Evolutionary conservation across 2,113 vertebrate genomes (phyloP).

Genomic region (Serilophus lunatus): DNA sequence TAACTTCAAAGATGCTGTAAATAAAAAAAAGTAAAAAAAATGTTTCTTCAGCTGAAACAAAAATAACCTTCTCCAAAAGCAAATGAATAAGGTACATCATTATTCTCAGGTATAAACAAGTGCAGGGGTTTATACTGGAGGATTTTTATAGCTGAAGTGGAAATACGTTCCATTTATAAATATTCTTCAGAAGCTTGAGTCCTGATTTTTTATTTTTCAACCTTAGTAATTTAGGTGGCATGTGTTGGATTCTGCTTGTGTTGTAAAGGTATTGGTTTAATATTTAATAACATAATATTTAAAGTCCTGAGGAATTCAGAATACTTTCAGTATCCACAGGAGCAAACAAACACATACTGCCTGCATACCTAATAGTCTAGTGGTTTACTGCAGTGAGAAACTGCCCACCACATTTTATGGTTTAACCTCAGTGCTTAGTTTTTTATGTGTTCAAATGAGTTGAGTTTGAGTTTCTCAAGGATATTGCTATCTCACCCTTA

Average conservation of each 20-base stretch:
- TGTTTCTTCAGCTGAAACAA: slow-evolving; percentile 49
- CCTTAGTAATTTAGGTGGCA: not conserved
- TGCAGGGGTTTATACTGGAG: slow-evolving; percentile 30
- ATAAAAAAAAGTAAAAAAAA: not conserved
- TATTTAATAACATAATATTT: slow-evolving; percentile 56
- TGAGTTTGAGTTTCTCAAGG: not conserved
- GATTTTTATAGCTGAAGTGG: slow-evolving; percentile 53
- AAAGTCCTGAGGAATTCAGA: slow-evolving; percentile 29
- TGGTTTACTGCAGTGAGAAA: slow-evolving; percentile 3
- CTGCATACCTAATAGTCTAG: slow-evolving; percentile 23
- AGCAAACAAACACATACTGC: slow-evolving; percentile 40
- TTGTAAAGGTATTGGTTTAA: slow-evolving; percentile 43
- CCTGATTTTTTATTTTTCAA: slow-evolving; percentile 16
- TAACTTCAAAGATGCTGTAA: slow-evolving; percentile 60
- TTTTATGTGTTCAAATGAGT: not conserved
- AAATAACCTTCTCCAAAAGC: slow-evolving; percentile 56
- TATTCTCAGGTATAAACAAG: slow-evolving; percentile 64
- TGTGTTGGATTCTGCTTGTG: slow-evolving; percentile 44
- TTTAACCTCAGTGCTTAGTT: not conserved
- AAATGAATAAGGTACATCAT: slow-evolving; percentile 42
- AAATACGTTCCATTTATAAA: slow-evolving; percentile 2
- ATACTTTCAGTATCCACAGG: not conserved
- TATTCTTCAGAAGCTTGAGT: not conserved
- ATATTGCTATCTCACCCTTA: not conserved
- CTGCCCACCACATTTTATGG: not conserved